Base-by-base conservation (phyloP, 2,888 invertebrate genomes). In the Hipparchia sbordonii region DNA sequence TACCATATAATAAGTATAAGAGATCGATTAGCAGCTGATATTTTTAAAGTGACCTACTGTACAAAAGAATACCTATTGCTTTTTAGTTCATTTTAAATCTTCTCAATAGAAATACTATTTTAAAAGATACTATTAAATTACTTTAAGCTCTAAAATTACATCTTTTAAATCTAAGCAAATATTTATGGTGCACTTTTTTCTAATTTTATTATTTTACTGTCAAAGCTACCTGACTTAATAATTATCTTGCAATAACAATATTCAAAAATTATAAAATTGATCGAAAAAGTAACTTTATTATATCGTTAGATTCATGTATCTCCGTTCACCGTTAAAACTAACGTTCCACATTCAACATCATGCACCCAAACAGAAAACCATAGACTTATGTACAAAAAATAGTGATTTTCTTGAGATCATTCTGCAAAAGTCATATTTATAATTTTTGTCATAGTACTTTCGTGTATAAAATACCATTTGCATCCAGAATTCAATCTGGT, bases 311-410 rank as follows among this genome's bases (percentile, higher is more conserved):
- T 60, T 46, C 23, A 57, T 46, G 4, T n/a, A 66, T 39, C 46
- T 46, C 67, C 23, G 5, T 57, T 56, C 56, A 67, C 57, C 67
- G 9, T 6, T 45, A 56, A 23, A 56, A 60, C 12, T 60, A 23
- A 57, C 57, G 33, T 56, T 51, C 57, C 59, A 61, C 61, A 60
- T 51, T 52, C 48, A 60, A 51, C 66, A 71, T 69, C 77, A 76
- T 77, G 77, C 77, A 74, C 71, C 73, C 76, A 71, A 71, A 59
- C 56, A 60, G 72, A 45, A 67, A 51, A 59, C 45, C 63, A 72
- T 60, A 48, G 67, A 48, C n/a, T 23, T 76, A 77, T 77, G 48
- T 77, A 77, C 77, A 77, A 72, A 70, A 59, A 23, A 51, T 51
- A 23, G 23, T 65, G 51, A 10, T 51, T 63, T 13, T 13, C 12